phyloP scores from a whole-genome alignment of 2,888 invertebrate species.

The Drosophila percnosoma region DNA sequence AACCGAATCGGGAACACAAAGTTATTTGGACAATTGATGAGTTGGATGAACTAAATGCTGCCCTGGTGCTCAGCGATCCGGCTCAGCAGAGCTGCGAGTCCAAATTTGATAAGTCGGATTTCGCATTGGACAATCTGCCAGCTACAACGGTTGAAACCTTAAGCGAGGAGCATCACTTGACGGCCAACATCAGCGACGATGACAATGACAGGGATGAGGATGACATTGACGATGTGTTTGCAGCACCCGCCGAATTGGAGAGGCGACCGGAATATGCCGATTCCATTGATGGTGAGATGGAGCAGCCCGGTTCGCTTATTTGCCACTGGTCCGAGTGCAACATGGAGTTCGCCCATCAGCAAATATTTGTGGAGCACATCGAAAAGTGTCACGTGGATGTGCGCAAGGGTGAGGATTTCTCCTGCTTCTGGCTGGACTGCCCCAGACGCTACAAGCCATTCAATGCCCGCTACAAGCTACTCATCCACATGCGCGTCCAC shows the following conservation, averaged over 20 bases:
- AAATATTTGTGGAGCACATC: slow-evolving; percentile 92
- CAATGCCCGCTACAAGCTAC: slow-evolving; percentile 98
- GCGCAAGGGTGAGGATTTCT: slow-evolving; percentile 94
- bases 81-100: neutral
- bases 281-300: slow-evolving; percentile 15
- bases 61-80: slow-evolving; percentile 42
- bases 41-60: slow-evolving; percentile 74
- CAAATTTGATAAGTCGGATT: slow-evolving; percentile 9
- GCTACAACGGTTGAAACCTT: neutral
- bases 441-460: slow-evolving; percentile 94
- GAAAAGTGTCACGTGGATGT: slow-evolving; percentile 95
- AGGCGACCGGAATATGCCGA: neutral
- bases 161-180: slow-evolving; percentile 19
- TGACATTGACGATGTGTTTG: slow-evolving; percentile 61
- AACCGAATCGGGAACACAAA: slow-evolving; percentile 84
- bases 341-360: slow-evolving; percentile 91
- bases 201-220: slow-evolving; percentile 53
- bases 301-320: slow-evolving; percentile 58
- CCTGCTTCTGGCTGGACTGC: slow-evolving; percentile 97
- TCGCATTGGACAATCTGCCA: slow-evolving; percentile 41
- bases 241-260: slow-evolving; percentile 26
- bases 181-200: slow-evolving; percentile 45
- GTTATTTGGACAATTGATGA: slow-evolving; percentile 84
- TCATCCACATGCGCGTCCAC: slow-evolving; percentile 95
- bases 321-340: slow-evolving; percentile 96